phyloP scores from a whole-genome alignment of 2,113 vertebrate genomes.

The Pandion haliaetus region DNA sequence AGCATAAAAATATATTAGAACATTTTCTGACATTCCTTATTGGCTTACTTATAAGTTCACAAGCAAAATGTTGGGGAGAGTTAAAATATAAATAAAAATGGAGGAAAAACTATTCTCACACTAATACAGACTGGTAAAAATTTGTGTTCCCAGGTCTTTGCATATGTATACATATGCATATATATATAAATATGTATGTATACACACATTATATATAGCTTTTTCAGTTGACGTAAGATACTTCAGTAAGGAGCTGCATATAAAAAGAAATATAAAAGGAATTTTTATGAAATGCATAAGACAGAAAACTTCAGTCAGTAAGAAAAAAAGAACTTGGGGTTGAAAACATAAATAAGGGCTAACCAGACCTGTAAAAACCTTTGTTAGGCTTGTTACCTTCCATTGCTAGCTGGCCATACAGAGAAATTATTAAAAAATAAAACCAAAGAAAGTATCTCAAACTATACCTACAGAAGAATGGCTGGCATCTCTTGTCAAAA shows the following conservation, averaged over 20 bases:
- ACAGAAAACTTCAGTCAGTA: background rate
- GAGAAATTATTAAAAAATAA: background rate
- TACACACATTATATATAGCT: conserved; percentile 28
- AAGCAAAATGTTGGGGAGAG: background rate
- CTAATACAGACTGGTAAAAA: background rate
- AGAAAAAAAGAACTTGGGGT: background rate
- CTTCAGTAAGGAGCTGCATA: background rate
- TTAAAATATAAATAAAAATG: background rate
- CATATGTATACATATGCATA: background rate
- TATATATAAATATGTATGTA: conserved; percentile 24
- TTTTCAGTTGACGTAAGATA: background rate
- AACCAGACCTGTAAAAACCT: background rate
- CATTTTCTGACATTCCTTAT: background rate
- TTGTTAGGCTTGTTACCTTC: background rate
- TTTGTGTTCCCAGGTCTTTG: background rate
- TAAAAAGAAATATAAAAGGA: background rate
- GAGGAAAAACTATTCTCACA: background rate
- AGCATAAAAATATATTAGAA: background rate
- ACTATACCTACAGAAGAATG: background rate
- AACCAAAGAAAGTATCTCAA: background rate
- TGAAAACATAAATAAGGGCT: background rate
- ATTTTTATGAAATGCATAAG: background rate
- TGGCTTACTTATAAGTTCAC: background rate
- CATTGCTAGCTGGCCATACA: background rate
- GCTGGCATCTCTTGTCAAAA: background rate